A percentile compares a stretch with the other conserved stretches of the same genome.
These are phyloP conservation scores for Stigmatopora argus DNA, from an alignment of 2,113 vertebrate genomes.

Conservation along the genomic window DNA sequence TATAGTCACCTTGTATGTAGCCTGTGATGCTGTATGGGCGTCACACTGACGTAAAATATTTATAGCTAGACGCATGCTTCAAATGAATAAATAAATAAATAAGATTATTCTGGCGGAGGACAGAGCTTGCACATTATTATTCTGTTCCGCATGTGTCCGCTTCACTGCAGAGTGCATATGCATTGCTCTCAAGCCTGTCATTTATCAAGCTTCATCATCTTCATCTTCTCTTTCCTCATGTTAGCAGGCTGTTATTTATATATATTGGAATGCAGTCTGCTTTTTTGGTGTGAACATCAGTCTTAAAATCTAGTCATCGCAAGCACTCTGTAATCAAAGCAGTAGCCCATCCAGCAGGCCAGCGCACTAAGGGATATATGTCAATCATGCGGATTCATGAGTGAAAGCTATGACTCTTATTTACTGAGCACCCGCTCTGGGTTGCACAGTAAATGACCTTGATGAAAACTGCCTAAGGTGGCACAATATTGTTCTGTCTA, in stretches of 20 bases:
- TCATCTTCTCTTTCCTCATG: slow-evolving; percentile 24
- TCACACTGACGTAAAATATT: slow-evolving; percentile 44
- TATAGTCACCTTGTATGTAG: slow-evolving; percentile 18
- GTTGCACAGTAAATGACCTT: slow-evolving; percentile 54
- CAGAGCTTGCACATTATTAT: slow-evolving; percentile 36
- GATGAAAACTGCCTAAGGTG: slow-evolving; percentile 52
- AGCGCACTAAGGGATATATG: slow-evolving; percentile 35
- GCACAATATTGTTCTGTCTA: slow-evolving; percentile 12
- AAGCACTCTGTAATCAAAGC: slow-evolving; percentile 24
- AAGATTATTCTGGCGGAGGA: slow-evolving; percentile 30
- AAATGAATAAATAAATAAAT: slow-evolving; percentile 32
- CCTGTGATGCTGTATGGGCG: slow-evolving; percentile 58
- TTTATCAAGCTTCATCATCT: slow-evolving; percentile 35
- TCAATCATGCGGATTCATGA: slow-evolving; percentile 57
- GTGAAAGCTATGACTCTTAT: slow-evolving; percentile 44
- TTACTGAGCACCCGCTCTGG: slow-evolving; percentile 26
- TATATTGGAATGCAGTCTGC: slow-evolving; percentile 29
- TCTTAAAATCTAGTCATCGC: slow-evolving; percentile 32
- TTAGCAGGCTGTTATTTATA: slow-evolving; percentile 35
- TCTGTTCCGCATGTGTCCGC: slow-evolving; percentile 34
- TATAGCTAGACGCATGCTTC: slow-evolving; percentile 19
- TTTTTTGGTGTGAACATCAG: slow-evolving; percentile 17
- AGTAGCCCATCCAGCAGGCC: slow-evolving; percentile 35
- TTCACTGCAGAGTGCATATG: slow-evolving; percentile 39
- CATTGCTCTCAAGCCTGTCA: slow-evolving; percentile 28